A percentile compares a stretch with the other conserved stretches of the same genome.
Evolutionary conservation across 2,888 invertebrate species (phyloP).

Genomic region (Clistopyga incitator): DNA sequence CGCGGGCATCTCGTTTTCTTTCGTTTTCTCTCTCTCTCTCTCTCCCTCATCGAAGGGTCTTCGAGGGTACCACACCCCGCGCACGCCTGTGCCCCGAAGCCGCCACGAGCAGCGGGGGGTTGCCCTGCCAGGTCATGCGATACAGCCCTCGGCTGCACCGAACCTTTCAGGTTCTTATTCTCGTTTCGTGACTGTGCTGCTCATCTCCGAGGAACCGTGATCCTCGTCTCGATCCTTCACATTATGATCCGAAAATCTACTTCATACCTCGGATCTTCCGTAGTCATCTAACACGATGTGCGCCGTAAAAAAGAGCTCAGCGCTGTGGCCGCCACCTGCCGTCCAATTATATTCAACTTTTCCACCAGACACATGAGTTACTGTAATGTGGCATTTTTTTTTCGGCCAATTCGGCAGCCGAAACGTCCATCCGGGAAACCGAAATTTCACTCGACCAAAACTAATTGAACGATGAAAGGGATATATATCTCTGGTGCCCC

Average conservation of each 20-base stretch:
- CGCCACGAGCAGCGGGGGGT: conserved; percentile 74
- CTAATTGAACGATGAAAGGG: conserved; percentile 12
- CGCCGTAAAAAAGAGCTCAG: conserved; percentile 4
- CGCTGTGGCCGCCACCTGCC: conserved; percentile 51
- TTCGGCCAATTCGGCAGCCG: background rate
- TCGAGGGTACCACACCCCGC: conserved; percentile 71
- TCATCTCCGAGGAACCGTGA: conserved; percentile 43
- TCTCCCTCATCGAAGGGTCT: conserved; percentile 66
- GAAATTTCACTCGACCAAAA: conserved; percentile 7
- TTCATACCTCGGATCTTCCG: conserved; percentile 30
- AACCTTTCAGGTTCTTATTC: conserved; percentile 54
- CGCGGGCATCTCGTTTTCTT: conserved; percentile 30
- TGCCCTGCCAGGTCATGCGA: conserved; percentile 70
- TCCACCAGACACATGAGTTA: background rate
- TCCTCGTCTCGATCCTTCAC: conserved; percentile 58
- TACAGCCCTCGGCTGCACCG: conserved; percentile 71
- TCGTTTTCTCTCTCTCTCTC: conserved; percentile 1
- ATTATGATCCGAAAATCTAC: conserved; percentile 61
- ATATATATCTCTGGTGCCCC: background rate
- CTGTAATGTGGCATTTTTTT: background rate
- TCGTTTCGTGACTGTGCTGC: conserved; percentile 63
- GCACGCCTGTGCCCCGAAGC: conserved; percentile 70
- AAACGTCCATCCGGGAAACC: background rate
- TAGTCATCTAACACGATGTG: conserved; percentile 46
- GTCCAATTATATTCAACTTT: conserved; percentile 53